Evolutionary conservation across 2,888 invertebrate species (phyloP).

Genomic region (Drosophila formosana): DNA sequence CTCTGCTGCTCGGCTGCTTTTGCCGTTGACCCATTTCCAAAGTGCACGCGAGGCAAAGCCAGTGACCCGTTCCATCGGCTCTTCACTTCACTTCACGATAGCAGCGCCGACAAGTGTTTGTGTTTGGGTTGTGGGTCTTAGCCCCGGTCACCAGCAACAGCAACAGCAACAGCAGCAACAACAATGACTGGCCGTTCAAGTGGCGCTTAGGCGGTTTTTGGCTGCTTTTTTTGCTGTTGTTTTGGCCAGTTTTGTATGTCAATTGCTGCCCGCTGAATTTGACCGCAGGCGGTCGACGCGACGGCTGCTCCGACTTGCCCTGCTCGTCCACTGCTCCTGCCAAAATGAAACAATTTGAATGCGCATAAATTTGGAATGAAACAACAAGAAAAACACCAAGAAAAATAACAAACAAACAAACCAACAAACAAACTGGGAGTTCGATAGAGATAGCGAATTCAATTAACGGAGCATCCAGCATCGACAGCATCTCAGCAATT

Average conservation of each 20-base stretch:
- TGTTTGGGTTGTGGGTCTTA: conserved; percentile 56
- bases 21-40: conserved; percentile 69
- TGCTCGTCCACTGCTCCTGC: conserved; percentile 31
- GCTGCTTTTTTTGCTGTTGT: conserved; percentile 27
- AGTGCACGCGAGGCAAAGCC: conserved; percentile 73
- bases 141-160: conserved; percentile 37
- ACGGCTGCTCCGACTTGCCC: conserved; percentile 10
- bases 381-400: conserved; percentile 6
- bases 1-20: too few species aligned
- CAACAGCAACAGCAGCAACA: conserved; percentile 22
- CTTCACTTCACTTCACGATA: conserved; percentile 59
- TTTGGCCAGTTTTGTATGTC: conserved; percentile 71
- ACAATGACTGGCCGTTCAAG: conserved; percentile 69
- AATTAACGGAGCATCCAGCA: conserved; percentile 62
- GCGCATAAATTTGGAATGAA: conserved; percentile 64
- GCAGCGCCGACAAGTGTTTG: conserved; percentile 73
- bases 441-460: conserved; percentile 51
- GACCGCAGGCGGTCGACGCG: conserved; percentile 37
- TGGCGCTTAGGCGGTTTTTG: conserved; percentile 75
- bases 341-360: conserved; percentile 76
- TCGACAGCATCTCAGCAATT: conserved; percentile 38
- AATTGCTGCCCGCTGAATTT: conserved; percentile 67
- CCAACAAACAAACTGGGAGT: conserved; percentile 1
- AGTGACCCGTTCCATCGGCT: conserved; percentile 39
- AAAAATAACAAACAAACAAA: conserved; percentile 23